These are phyloP conservation scores for Thaleichthys pacificus DNA, from an alignment of 2,797 vertebrate genomes.

Conservation along the genomic window DNA sequence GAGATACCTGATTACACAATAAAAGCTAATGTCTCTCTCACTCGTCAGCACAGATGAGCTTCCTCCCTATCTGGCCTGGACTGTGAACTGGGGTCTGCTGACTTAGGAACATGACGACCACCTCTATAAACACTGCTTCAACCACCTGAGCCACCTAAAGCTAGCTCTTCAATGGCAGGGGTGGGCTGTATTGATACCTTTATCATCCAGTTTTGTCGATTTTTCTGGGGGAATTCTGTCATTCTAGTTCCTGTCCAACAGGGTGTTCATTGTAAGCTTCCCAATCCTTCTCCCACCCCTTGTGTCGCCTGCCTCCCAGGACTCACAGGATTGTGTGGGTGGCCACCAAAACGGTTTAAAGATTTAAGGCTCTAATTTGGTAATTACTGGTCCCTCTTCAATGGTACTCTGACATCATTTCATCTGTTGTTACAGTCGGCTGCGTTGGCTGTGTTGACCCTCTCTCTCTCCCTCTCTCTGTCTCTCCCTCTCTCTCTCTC, in stretches of 20 bases:
- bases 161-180: too few species aligned
- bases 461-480: background rate
- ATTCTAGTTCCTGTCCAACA: background rate
- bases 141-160: too few species aligned
- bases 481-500: background rate
- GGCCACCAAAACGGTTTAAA: constrained; percentile 12
- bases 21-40: too few species aligned
- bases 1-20: too few species aligned
- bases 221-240: background rate
- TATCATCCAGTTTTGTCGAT: background rate
- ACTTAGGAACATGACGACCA: too few species aligned
- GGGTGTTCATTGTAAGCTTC: background rate
- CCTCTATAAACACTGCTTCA: too few species aligned
- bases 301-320: too few species aligned
- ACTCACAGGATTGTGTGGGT: background rate
- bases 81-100: too few species aligned
- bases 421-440: constrained; percentile 36
- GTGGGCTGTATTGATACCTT: too few species aligned
- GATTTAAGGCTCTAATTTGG: constrained; percentile 43
- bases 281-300: background rate
- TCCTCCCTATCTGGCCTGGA: too few species aligned
- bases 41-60: too few species aligned
- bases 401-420: constrained; percentile 41
- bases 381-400: constrained; percentile 28
- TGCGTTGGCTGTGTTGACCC: background rate